phyloP scores from a whole-genome alignment of 2,888 invertebrate species.

The Drosophila merina region DNA sequence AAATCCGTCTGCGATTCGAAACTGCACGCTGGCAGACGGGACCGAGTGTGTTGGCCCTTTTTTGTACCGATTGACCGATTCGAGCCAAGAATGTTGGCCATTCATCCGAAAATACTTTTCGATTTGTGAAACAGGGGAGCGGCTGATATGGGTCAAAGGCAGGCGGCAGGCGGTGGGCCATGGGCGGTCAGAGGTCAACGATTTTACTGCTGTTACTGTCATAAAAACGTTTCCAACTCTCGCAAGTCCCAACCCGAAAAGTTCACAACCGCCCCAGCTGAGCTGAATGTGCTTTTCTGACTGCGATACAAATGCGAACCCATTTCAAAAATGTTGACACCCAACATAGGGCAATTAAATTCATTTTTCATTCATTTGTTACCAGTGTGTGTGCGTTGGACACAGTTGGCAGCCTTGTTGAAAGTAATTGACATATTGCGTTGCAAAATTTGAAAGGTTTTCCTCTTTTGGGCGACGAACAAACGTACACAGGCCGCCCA shows the following conservation, averaged over 20 bases:
- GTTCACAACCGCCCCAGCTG: slow-evolving; percentile 6
- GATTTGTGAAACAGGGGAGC: slow-evolving; percentile 13
- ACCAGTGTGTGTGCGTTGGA: slow-evolving; percentile 36
- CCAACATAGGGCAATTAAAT: slow-evolving; percentile 79
- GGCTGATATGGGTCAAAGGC: slow-evolving; percentile 71
- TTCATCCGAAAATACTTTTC: slow-evolving; percentile 35
- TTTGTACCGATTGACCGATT: slow-evolving; percentile 27
- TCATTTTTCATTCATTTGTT: slow-evolving; percentile 75
- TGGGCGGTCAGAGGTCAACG: slow-evolving; percentile 67
- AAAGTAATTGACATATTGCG: slow-evolving; percentile 75
- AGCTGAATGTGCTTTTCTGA: slow-evolving; percentile 43
- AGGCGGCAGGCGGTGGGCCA: background rate
- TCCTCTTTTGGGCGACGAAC: slow-evolving; percentile 7
- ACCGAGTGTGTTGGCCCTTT: slow-evolving; percentile 7
- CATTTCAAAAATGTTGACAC: slow-evolving; percentile 79
- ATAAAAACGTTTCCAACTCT: slow-evolving; percentile 73
- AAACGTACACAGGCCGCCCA: background rate
- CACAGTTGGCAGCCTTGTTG: slow-evolving; percentile 70
- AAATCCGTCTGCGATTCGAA: background rate
- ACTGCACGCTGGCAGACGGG: slow-evolving; percentile 1
- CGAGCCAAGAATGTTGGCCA: slow-evolving; percentile 32
- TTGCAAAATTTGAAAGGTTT: slow-evolving; percentile 69
- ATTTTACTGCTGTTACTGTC: slow-evolving; percentile 76
- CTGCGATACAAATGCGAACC: slow-evolving; percentile 62
- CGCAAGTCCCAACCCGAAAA: slow-evolving; percentile 10